phyloP scores from a whole-genome alignment of 2,888 invertebrate genomes.

The Phaedon cochleariae region DNA sequence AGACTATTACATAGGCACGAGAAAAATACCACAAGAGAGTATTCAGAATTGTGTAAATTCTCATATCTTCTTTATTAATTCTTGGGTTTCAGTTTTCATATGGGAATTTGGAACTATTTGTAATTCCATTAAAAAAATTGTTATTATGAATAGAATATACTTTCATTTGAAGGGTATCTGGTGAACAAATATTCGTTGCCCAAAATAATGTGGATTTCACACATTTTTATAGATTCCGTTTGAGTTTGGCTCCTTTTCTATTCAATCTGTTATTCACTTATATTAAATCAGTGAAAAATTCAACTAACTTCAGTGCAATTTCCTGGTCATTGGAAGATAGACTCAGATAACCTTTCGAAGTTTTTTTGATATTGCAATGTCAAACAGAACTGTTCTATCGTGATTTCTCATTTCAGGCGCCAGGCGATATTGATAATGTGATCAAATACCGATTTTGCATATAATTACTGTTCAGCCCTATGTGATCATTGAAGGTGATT shows the following conservation, averaged over 20 bases:
- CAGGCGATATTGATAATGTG: too few species aligned
- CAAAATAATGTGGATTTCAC: too few species aligned
- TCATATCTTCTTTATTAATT: background rate
- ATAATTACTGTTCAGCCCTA: too few species aligned
- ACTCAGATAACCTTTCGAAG: background rate
- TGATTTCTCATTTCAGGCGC: background rate
- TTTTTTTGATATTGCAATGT: background rate
- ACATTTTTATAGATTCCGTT: background rate
- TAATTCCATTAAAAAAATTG: too few species aligned
- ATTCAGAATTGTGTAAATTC: background rate
- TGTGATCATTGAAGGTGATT: too few species aligned
- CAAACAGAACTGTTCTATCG: background rate
- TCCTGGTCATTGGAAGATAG: background rate
- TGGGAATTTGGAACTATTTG: too few species aligned
- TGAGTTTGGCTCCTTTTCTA: background rate
- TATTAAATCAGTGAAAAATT: too few species aligned
- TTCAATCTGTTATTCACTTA: background rate
- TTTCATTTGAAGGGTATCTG: too few species aligned
- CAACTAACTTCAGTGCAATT: background rate
- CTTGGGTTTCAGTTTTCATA: background rate
- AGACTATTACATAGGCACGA: too few species aligned
- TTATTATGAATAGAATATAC: too few species aligned
- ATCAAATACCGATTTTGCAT: too few species aligned
- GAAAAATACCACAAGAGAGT: background rate
- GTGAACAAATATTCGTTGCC: too few species aligned